Percentiles rank a stretch among this genome's conserved stretches.
Evolutionary conservation across 1,140 invertebrate species (phyloP).

Genomic region (Polyergus mexicanus): DNA sequence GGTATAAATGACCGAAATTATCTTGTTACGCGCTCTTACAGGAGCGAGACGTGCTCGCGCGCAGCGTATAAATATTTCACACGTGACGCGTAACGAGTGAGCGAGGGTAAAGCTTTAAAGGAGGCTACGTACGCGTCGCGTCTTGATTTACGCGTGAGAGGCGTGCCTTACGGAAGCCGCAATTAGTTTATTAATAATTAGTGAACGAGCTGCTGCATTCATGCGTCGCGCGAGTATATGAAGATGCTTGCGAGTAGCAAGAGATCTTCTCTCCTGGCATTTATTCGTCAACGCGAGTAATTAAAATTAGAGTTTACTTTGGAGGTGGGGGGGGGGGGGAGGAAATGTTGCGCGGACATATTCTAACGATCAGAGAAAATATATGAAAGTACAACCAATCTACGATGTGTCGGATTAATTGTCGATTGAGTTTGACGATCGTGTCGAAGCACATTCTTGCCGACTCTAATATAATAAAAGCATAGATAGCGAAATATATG

Average conservation of each 20-base stretch:
- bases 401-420: not conserved
- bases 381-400: not conserved
- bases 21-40: conserved; percentile 61
- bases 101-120: conserved; percentile 73
- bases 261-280: not conserved
- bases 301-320: not conserved
- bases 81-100: conserved; percentile 72
- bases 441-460: too few relatives aligned
- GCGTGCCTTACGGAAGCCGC: conserved; percentile 84
- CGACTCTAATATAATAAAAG: too few relatives aligned
- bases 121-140: conserved; percentile 66
- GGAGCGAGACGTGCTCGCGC: conserved; percentile 22
- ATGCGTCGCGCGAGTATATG: conserved; percentile 45
- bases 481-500: not conserved
- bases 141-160: conserved; percentile 85
- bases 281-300: conserved; percentile 3
- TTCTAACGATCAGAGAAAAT: not conserved
- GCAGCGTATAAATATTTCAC: conserved; percentile 70
- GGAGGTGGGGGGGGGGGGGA: too few relatives aligned
- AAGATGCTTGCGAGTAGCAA: conserved; percentile 38
- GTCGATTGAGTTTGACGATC: not conserved
- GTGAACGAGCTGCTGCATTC: conserved; percentile 70
- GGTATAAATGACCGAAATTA: conserved; percentile 65
- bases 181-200: conserved; percentile 86
- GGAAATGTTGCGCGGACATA: not conserved